A percentile compares a stretch with the other conserved stretches of the same genome.
phyloP scores from a whole-genome alignment of 2,113 vertebrate species.

The Phalacrocorax carbo region DNA sequence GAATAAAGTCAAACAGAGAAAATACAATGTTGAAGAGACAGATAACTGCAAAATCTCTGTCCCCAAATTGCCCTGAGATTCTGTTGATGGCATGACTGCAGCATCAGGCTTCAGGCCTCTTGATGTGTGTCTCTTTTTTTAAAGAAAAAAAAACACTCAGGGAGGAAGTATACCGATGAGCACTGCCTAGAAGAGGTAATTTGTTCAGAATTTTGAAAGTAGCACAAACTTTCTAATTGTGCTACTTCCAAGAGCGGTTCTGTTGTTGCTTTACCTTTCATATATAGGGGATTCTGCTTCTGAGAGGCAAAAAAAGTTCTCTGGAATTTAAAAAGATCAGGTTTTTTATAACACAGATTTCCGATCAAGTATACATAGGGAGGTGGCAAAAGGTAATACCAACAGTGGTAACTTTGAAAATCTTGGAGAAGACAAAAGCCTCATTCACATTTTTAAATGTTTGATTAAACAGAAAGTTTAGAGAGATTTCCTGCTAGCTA shows the following conservation, averaged over 20 bases:
- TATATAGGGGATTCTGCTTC: not conserved
- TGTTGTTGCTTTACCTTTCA: not conserved
- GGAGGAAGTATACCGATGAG: not conserved
- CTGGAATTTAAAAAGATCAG: not conserved
- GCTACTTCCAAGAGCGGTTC: not conserved
- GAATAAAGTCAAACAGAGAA: not conserved
- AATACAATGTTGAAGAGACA: not conserved
- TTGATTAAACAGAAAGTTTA: not conserved
- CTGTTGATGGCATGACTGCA: not conserved
- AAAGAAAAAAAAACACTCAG: not conserved
- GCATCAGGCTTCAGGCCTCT: not conserved
- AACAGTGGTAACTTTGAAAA: not conserved
- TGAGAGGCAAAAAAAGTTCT: not conserved
- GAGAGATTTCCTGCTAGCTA: not conserved
- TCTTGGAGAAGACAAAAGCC: not conserved
- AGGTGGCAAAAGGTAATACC: not conserved
- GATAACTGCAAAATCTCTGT: not conserved
- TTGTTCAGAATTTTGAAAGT: not conserved
- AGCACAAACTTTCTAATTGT: not conserved
- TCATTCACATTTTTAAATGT: rapidly evolving
- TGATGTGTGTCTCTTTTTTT: not conserved
- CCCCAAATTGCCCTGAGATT: not conserved
- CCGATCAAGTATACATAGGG: not conserved
- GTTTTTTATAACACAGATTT: not conserved
- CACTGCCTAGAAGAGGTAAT: not conserved